A percentile compares a stretch with the other conserved stretches of the same genome.
phyloP scores from a whole-genome alignment of 1,140 invertebrate genomes.

The Microplitis demolitor region DNA sequence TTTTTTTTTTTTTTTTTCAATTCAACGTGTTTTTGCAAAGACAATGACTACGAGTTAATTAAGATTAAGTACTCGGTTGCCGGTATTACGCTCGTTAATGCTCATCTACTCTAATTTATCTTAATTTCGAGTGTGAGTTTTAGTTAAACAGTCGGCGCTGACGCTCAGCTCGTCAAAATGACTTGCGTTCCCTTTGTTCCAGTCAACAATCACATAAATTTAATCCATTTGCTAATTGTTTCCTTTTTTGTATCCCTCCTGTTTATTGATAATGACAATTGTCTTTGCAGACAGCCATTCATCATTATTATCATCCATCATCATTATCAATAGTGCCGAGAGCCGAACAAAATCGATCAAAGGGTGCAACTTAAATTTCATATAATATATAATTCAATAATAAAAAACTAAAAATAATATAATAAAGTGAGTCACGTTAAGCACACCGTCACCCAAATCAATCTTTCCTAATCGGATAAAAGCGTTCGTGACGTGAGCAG shows the following conservation, averaged over 20 bases:
- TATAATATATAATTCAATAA: background rate
- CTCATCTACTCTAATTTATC: constrained; percentile 38
- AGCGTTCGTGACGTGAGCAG: constrained; percentile 32
- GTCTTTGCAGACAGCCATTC: too few species aligned
- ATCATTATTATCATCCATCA: too few species aligned
- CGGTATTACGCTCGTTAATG: constrained; percentile 31
- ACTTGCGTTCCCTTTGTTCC: background rate
- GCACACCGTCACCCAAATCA: constrained; percentile 19
- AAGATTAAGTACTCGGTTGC: constrained; percentile 31
- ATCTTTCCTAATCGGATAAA: constrained; percentile 43
- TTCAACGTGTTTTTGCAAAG: background rate
- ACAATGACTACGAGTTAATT: constrained; percentile 18
- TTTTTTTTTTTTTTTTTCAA: background rate
- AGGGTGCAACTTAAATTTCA: background rate
- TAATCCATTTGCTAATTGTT: too few species aligned
- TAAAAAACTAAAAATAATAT: background rate
- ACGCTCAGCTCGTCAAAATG: background rate
- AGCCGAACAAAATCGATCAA: constrained; percentile 2
- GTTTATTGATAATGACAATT: too few species aligned
- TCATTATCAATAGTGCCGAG: background rate
- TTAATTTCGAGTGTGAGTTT: constrained; percentile 27
- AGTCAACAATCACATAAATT: background rate
- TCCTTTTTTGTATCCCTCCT: too few species aligned
- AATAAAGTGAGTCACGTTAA: constrained; percentile 6
- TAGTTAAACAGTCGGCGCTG: background rate